phyloP scores from a whole-genome alignment of 2,113 vertebrate species.

The Hoplias malabaricus region DNA sequence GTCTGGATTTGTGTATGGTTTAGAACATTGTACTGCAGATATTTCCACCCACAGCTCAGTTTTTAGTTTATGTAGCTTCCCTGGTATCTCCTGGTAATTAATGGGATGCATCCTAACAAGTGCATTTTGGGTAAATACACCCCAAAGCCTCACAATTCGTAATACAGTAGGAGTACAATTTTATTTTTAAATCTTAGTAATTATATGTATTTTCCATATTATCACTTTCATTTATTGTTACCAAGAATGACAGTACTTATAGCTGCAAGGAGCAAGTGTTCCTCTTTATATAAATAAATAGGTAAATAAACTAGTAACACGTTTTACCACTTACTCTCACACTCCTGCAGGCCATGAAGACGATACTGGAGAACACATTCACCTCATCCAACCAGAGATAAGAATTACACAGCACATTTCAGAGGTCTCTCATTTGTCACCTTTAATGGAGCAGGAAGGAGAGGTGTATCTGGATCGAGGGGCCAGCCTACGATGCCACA shows the following conservation, averaged over 20 bases:
- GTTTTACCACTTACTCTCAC: not conserved
- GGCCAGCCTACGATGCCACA: constrained; percentile 78
- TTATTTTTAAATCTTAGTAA: not conserved
- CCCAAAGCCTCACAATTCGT: too few species aligned
- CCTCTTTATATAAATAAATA: too few species aligned
- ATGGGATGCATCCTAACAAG: too few species aligned
- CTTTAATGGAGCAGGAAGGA: constrained; percentile 80
- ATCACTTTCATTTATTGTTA: too few species aligned
- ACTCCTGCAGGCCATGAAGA: constrained; percentile 66
- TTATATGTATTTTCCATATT: too few species aligned
- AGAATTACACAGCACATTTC: constrained; percentile 62
- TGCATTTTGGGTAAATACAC: too few species aligned
- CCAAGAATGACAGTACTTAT: too few species aligned
- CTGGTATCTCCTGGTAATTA: not conserved
- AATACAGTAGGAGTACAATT: too few species aligned
- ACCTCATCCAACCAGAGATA: constrained; percentile 56
- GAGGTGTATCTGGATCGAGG: constrained; percentile 82
- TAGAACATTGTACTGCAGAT: too few species aligned
- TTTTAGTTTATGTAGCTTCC: too few species aligned
- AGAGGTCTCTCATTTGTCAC: constrained; percentile 72
- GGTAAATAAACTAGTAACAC: not conserved
- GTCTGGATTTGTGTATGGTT: too few species aligned
- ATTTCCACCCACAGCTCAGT: not conserved
- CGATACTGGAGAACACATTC: constrained; percentile 60
- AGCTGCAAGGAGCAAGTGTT: too few species aligned